phyloP scores from a whole-genome alignment of 2,113 vertebrate species.

The Calyptomena viridis region DNA sequence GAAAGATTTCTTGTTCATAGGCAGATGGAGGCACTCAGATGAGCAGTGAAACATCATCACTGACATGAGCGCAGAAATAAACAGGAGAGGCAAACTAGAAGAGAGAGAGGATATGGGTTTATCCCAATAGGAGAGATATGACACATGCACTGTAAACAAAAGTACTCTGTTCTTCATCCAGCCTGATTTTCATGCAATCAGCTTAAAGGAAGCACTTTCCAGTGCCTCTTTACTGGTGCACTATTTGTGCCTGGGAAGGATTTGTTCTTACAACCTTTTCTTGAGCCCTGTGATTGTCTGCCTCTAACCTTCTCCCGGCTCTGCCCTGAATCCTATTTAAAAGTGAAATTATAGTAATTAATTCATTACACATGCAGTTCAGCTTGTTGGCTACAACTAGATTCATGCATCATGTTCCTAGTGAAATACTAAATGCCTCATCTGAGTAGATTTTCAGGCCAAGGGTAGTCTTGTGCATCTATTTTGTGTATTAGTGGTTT shows the following conservation, averaged over 20 bases:
- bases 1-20: constrained; percentile 60
- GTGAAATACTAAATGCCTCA: constrained; percentile 7
- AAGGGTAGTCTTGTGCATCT: constrained; percentile 21
- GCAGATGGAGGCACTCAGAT: constrained; percentile 66
- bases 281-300: not conserved
- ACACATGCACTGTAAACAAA: not conserved
- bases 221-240: not conserved
- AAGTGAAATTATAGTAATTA: constrained; percentile 46
- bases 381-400: not conserved
- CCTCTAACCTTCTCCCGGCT: not conserved
- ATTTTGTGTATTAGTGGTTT: constrained; percentile 43
- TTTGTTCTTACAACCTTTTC: not conserved
- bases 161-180: not conserved
- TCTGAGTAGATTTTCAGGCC: constrained; percentile 17
- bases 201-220: not conserved
- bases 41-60: constrained; percentile 17
- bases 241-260: not conserved
- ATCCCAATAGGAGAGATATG: not conserved
- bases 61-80: constrained; percentile 51
- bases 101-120: not conserved
- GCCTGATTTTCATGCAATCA: not conserved
- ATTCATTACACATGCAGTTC: not conserved
- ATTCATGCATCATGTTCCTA: not conserved
- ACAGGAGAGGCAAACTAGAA: constrained; percentile 5
- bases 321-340: not conserved